A percentile compares a stretch with the other conserved stretches of the same genome.
Evolutionary conservation across 2,797 vertebrate genomes (phyloP).

Genomic region (Ctenosaura bakeri): DNA sequence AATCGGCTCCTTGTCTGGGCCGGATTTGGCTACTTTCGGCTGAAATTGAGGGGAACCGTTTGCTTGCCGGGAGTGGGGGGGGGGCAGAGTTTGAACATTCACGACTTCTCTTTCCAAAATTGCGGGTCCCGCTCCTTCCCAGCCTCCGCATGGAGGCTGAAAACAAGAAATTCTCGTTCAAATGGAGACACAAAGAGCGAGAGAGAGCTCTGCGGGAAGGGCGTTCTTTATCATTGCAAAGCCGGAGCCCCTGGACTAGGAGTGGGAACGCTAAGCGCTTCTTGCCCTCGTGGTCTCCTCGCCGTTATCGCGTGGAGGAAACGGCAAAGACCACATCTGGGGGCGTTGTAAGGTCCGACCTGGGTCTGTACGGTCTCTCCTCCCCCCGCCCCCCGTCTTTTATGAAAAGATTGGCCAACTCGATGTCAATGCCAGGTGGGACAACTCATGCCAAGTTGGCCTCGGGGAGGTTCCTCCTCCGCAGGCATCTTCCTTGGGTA

Average conservation of each 20-base stretch:
- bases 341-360: too few species aligned
- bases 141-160: neutral
- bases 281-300: neutral
- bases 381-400: neutral
- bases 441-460: too few species aligned
- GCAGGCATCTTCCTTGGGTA: neutral
- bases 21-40: slow-evolving; percentile 54
- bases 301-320: neutral
- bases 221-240: too few species aligned
- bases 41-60: slow-evolving; percentile 59
- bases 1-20: slow-evolving; percentile 72
- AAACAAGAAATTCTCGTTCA: neutral
- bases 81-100: too few species aligned
- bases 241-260: neutral
- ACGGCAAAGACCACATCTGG: neutral
- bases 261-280: neutral
- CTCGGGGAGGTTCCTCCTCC: too few species aligned
- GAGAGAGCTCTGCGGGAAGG: neutral
- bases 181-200: neutral
- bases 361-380: neutral
- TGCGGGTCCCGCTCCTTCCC: too few species aligned
- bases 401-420: neutral
- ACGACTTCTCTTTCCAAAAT: too few species aligned
- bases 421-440: neutral
- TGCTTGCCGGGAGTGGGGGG: slow-evolving; percentile 41